A percentile compares a stretch with the other conserved stretches of the same genome.
Conservation (phyloP, 2,797 vertebrate genomes). For the Peromyscus aztecus region DNA sequence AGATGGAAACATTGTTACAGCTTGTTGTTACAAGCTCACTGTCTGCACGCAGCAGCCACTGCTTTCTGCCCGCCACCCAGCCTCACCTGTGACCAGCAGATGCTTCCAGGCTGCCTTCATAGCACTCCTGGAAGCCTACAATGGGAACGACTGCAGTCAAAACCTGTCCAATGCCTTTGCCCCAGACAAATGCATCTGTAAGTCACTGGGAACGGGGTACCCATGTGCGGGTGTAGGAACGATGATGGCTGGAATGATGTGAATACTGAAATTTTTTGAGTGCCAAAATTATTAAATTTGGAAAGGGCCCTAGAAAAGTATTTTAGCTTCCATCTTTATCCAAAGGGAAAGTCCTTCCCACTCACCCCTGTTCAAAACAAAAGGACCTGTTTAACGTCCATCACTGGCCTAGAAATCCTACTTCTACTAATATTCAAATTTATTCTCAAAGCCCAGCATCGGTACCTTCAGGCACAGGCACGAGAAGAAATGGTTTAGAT, state of each 20-base stretch:
- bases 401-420: constrained; percentile 71
- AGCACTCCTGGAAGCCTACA: background rate
- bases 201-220: background rate
- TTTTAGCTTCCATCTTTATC: constrained; percentile 65
- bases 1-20: constrained; percentile 60
- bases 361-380: constrained; percentile 73
- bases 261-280: constrained; percentile 70
- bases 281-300: constrained; percentile 56
- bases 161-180: constrained; percentile 47
- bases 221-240: constrained; percentile 60
- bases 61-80: constrained; percentile 10
- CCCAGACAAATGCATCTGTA: constrained; percentile 63
- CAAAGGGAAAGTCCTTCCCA: constrained; percentile 71
- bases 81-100: background rate
- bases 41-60: background rate
- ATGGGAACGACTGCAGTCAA: background rate
- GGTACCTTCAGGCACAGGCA: constrained; percentile 70
- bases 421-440: constrained; percentile 74
- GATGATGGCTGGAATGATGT: constrained; percentile 74
- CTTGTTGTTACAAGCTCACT: constrained; percentile 31
- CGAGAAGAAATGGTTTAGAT: constrained; percentile 73
- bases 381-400: constrained; percentile 74
- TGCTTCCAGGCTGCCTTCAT: background rate
- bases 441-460: constrained; percentile 71
- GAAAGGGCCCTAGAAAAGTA: constrained; percentile 82